Conservation (phyloP, 2,113 vertebrate genomes). For the Gambusia holbrooki region DNA sequence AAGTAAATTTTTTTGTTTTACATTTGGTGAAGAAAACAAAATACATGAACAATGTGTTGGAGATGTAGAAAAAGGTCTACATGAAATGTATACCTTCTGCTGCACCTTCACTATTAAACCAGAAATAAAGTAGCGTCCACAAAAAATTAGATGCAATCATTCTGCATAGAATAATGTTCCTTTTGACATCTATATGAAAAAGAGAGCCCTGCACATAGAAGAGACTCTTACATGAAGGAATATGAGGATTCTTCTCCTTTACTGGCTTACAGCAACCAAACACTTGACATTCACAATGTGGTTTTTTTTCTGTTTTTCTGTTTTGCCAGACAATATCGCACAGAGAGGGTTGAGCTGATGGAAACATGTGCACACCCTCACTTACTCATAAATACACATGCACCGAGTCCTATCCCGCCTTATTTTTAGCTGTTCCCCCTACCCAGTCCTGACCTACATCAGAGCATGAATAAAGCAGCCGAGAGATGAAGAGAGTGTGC, state of each 20-base stretch:
- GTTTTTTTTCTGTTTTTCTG: background rate
- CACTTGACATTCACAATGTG: conserved; percentile 10
- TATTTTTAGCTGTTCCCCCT: conserved; percentile 71
- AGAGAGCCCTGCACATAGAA: background rate
- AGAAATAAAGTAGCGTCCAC: conserved; percentile 22
- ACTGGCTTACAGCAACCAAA: conserved; percentile 24
- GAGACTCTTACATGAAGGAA: background rate
- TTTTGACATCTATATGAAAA: conserved; percentile 39
- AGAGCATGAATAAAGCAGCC: conserved; percentile 72
- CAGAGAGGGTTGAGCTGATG: conserved; percentile 14
- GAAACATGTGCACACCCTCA: background rate
- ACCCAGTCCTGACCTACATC: conserved; percentile 74
- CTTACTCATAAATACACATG: background rate
- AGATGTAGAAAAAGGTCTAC: background rate
- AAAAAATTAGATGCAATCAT: conserved; percentile 13
- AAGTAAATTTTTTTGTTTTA: background rate
- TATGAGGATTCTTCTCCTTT: conserved; percentile 3
- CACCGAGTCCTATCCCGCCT: conserved; percentile 38
- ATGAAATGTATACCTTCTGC: background rate
- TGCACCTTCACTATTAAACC: conserved; percentile 4
- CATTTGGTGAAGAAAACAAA: too few species aligned
- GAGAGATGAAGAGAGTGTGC: conserved; percentile 60
- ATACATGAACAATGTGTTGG: too few species aligned
- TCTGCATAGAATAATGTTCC: conserved; percentile 26
- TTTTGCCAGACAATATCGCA: conserved; percentile 1